Base-by-base conservation (phyloP, 2,797 vertebrate species). In the Bryconaethiops microstoma region DNA sequence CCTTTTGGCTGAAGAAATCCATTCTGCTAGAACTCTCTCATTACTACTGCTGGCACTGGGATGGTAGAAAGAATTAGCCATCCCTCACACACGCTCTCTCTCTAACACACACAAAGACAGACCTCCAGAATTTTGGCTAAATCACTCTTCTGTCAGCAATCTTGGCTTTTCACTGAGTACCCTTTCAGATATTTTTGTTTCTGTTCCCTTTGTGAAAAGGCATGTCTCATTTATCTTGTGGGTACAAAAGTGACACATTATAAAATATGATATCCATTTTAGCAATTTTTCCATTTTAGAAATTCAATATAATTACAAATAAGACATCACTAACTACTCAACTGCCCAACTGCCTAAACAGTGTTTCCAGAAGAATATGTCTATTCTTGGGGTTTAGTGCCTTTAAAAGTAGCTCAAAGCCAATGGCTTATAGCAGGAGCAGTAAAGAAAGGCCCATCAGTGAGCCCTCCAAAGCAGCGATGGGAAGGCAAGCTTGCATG, bases 381-480 rank as follows among this genome's bases (percentile, higher is more conserved):
- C 60, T 67, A 77, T 83, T 84, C 69, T 67, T 71, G n/a, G 40
- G 80, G 71, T 77, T 82, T 82, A 55, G 74, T 71, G 64, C 35
- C 45, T 82, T 82, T 84, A 45, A 86, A 82, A 80, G 40, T 42
- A 80, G 77, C 80, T 50, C 77, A 84, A 54, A 76, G 77, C 71
- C 71, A 65, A 68, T 23, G 73, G 80, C 75, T 86, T 83, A 69
- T 48, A 82, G 75, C 75, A 39, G 50, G 69, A 74, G 14, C 48
- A 67, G 75, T 71, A 82, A 64, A 82, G 70, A 82, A 74, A 78
- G 55, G 76, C 74, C 67, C 76, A 74, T 78, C 81, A 68, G 74
- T 72, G 68, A 92, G 90, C 88, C 87, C 89, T 88, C 87, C 81
- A 21, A 83, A 87, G 86, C 23, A 78, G 84, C 54, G 83, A 86